Base-by-base conservation (phyloP, 1,140 invertebrate genomes). In the Araneus ventricosus region DNA sequence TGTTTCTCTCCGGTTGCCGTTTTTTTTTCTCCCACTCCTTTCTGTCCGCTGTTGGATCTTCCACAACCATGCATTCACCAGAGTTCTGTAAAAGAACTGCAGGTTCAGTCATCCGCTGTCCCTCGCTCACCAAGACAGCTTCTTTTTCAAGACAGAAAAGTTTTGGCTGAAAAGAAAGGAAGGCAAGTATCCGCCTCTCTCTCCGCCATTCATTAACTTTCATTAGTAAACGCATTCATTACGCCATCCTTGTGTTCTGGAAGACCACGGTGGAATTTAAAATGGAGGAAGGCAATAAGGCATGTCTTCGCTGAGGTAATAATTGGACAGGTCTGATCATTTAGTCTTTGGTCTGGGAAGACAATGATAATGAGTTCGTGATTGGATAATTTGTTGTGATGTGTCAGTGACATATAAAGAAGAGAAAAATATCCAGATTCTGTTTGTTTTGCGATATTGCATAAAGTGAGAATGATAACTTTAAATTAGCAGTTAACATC, bases 201-300 rank as follows among this genome's bases (percentile, higher is more conserved):
- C 41, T 82, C 80, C 41, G 4, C 80, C 80, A 82, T 82, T 82
- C 80, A 82, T 82, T 82, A 82, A 82, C 80, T 82, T 82, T 82
- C 80, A 82, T 82, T 82, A 82, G 80, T 45, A 82, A 82, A 82
- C 39, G 80, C 80, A 24, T 82, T 82, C 80, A 24, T 82, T 82
- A 82, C 27, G 41, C 6, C 39, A 14, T 67, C 27, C 63, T 67
- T 67, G 27, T 67, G 45, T 75, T 75, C 70, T 75, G 27, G 70
- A 75, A 75, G 70, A 75, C 70, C 30, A 75, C 30, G 70, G 34
- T 22, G 70, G 34, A 75, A 75, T 75, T 75, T 75, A 22, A 22
- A 37, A 75, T 37, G 70, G 30, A 75, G 70, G 70, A 6, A 34
- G 70, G 10, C 30, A 75, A 34, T 20, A 34, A 75, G 30, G 27